phyloP scores from a whole-genome alignment of 2,113 vertebrate genomes.

The Syrrhaptes paradoxus region DNA sequence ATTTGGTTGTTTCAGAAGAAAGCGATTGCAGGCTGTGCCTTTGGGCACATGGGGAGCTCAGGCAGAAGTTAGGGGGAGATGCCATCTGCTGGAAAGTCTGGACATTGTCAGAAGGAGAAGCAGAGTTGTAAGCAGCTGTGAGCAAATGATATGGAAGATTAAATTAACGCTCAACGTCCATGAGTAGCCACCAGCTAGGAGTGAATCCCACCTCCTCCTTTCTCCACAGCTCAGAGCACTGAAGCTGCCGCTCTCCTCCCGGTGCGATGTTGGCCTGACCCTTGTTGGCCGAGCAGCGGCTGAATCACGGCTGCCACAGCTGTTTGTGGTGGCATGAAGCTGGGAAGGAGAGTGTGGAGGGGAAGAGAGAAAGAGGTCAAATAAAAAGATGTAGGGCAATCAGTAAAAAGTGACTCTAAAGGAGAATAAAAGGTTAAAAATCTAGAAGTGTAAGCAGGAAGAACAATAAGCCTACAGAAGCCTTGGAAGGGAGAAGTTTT shows the following conservation, averaged over 20 bases:
- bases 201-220: neutral
- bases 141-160: neutral
- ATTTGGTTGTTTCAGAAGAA: neutral
- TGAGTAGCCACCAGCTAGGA: neutral
- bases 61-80: constrained; percentile 68
- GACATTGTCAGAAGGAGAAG: constrained; percentile 29
- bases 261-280: neutral
- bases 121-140: neutral
- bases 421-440: constrained; percentile 5
- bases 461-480: neutral
- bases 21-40: neutral
- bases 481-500: constrained; percentile 15
- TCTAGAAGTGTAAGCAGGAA: neutral
- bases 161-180: neutral
- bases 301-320: neutral
- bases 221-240: fast-evolving
- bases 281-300: neutral
- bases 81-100: constrained; percentile 76
- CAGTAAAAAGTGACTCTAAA: neutral
- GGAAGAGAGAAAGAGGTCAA: neutral
- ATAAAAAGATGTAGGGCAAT: neutral
- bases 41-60: constrained; percentile 30
- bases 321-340: neutral
- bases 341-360: neutral
- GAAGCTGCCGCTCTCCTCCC: neutral